phyloP scores from a whole-genome alignment of 2,113 vertebrate genomes.

The Mohoua ochrocephala region DNA sequence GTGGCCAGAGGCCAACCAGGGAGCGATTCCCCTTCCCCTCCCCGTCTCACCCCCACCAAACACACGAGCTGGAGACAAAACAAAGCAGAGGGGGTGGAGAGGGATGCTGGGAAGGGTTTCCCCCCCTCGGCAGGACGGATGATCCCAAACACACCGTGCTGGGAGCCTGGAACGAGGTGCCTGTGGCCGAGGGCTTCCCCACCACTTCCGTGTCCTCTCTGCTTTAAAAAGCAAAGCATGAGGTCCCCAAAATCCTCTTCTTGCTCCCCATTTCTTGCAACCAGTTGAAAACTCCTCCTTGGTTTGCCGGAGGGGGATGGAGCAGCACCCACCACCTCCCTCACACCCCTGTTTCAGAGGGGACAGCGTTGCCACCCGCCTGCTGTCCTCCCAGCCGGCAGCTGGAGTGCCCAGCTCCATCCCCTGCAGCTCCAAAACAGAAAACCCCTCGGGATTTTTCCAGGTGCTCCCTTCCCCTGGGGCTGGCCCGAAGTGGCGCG shows the following conservation, averaged over 20 bases:
- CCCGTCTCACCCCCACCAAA: background rate
- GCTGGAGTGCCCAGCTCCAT: background rate
- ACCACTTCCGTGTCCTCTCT: rapidly evolving
- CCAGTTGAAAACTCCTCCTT: background rate
- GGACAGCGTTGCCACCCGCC: rapidly evolving
- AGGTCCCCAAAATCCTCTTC: background rate
- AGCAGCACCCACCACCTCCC: background rate
- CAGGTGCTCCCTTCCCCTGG: background rate
- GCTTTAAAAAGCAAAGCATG: background rate
- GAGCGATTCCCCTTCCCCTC: rapidly evolving
- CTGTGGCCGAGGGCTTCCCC: background rate
- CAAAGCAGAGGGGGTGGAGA: background rate
- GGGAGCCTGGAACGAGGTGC: background rate
- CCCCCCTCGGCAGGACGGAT: background rate
- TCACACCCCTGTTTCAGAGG: background rate
- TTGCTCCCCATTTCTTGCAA: background rate
- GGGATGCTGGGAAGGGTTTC: background rate
- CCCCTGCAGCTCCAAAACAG: background rate
- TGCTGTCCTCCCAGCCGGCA: background rate
- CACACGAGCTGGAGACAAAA: rapidly evolving
- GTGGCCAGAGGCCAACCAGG: background rate
- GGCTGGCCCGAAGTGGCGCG: background rate
- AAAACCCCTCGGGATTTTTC: background rate
- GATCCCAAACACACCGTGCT: background rate
- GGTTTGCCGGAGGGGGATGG: background rate